These are phyloP conservation scores for Thunnus albacares DNA, from an alignment of 2,797 vertebrate genomes.

Conservation along the genomic window DNA sequence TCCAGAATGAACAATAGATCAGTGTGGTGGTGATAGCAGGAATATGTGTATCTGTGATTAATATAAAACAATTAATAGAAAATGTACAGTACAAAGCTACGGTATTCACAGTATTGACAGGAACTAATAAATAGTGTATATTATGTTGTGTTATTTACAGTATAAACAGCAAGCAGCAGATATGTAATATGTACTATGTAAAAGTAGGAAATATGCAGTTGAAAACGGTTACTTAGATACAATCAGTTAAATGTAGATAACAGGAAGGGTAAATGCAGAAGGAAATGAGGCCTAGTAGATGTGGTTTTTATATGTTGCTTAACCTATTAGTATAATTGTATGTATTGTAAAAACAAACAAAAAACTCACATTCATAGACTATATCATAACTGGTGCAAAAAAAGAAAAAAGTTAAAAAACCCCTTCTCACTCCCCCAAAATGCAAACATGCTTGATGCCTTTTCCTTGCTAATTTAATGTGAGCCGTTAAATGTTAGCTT, in stretches of 20 bases:
- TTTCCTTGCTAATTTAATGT: conserved; percentile 60
- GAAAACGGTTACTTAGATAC: neutral
- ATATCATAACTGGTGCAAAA: conserved; percentile 15
- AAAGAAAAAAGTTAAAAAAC: neutral
- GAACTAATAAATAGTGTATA: neutral
- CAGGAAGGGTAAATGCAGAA: conserved; percentile 4
- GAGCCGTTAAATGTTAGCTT: conserved; percentile 71
- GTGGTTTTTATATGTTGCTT: neutral
- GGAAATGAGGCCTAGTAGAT: neutral
- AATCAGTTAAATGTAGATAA: neutral
- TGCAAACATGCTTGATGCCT: conserved; percentile 45
- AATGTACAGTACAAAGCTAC: neutral
- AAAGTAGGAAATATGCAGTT: conserved; percentile 13
- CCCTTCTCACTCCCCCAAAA: conserved; percentile 13
- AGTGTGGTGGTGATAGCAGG: too few relatives aligned
- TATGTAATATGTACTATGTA: neutral
- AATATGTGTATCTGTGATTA: neutral
- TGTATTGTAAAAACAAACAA: neutral
- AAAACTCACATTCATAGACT: neutral
- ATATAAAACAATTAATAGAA: neutral
- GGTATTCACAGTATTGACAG: neutral
- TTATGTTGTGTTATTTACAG: neutral
- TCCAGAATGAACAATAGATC: neutral
- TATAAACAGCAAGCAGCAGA: neutral
- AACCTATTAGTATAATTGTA: conserved; percentile 13